Conservation (phyloP, 2,797 vertebrate species). For the Galagoides demidoff region DNA sequence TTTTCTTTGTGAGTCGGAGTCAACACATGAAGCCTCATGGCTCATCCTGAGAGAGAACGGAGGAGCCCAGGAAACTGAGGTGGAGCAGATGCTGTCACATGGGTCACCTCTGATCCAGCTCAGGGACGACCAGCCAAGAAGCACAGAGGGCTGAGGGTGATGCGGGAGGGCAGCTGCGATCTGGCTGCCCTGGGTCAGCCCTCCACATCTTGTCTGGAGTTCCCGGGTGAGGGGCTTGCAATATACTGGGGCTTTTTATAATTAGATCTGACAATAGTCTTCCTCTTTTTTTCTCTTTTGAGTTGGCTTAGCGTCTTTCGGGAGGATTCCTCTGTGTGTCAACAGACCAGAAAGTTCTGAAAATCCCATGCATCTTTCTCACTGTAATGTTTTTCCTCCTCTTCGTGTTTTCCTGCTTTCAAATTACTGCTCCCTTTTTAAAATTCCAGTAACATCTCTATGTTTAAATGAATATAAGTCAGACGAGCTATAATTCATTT, state of each 20-base stretch:
- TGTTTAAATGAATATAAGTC: constrained; percentile 62
- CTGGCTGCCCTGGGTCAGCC: background rate
- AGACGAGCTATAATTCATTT: constrained; percentile 43
- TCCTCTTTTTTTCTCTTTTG: background rate
- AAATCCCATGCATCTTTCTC: background rate
- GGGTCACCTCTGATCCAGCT: background rate
- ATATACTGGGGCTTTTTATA: background rate
- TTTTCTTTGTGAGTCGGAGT: constrained; percentile 40
- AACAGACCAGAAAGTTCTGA: background rate
- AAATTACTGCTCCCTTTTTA: background rate
- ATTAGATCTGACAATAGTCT: background rate
- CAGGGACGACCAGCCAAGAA: background rate
- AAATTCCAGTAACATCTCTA: constrained; percentile 29
- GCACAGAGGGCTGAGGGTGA: accelerated
- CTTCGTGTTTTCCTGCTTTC: constrained; percentile 17
- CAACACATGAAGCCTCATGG: background rate
- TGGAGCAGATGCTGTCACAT: background rate
- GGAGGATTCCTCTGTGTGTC: background rate
- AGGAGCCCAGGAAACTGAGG: background rate
- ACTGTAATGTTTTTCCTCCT: background rate
- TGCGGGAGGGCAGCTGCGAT: background rate
- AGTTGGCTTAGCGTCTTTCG: background rate
- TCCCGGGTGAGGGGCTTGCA: background rate
- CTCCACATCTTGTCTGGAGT: background rate
- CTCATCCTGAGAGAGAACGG: background rate